These are phyloP conservation scores for Tyria jacobaeae DNA, from an alignment of 2,888 invertebrate species.

Conservation along the genomic window DNA sequence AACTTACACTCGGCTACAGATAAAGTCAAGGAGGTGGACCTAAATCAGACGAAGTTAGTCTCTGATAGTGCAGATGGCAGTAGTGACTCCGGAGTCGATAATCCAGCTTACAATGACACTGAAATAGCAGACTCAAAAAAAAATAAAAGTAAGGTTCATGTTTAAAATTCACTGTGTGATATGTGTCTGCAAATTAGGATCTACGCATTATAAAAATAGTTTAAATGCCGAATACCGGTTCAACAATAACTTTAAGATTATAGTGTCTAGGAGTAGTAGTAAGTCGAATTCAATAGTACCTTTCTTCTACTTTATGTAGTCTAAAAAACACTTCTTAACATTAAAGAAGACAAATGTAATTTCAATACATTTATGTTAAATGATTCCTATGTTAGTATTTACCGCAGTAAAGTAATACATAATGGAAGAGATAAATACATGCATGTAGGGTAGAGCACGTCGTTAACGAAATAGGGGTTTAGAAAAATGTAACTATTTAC, in stretches of 20 bases:
- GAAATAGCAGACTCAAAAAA: constrained; percentile 64
- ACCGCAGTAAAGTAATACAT: not conserved
- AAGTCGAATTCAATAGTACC: constrained; percentile 37
- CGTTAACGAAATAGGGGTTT: too few species aligned
- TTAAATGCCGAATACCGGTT: constrained; percentile 16
- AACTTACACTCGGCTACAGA: constrained; percentile 27
- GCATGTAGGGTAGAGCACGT: too few species aligned
- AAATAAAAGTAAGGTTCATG: constrained; percentile 55
- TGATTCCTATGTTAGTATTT: constrained; percentile 10
- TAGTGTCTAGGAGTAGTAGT: constrained; percentile 30
- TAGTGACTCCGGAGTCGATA: constrained; percentile 81
- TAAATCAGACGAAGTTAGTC: constrained; percentile 56
- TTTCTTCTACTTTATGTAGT: not conserved
- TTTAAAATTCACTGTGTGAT: constrained; percentile 47
- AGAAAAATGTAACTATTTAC: too few species aligned
- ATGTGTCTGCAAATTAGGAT: constrained; percentile 33
- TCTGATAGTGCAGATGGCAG: constrained; percentile 77
- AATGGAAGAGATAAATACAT: not conserved
- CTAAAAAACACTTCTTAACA: not conserved
- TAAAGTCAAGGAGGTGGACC: constrained; percentile 44
- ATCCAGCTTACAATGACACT: constrained; percentile 75
- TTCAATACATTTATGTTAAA: not conserved
- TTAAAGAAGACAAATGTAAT: not conserved
- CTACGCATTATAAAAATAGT: constrained; percentile 47
- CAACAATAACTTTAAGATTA: constrained; percentile 13